phyloP scores from a whole-genome alignment of 2,113 vertebrate genomes.

The human (Homo sapiens) region DNA sequence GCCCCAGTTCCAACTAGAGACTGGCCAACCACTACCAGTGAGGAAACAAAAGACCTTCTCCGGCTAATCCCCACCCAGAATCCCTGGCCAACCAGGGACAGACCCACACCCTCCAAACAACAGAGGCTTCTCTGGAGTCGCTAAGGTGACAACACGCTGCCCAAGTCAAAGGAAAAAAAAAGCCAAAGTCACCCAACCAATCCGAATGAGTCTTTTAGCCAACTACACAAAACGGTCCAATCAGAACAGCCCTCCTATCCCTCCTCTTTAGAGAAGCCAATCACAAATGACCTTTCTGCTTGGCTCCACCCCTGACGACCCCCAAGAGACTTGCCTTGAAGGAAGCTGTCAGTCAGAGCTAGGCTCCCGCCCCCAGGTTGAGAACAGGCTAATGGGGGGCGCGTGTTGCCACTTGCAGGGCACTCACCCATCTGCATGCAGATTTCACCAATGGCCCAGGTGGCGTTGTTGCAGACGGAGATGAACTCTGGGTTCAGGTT shows the following conservation, averaged over 20 bases:
- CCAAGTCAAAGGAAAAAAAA: not conserved
- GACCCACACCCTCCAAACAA: not conserved
- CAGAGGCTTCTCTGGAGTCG: not conserved
- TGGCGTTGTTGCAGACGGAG: constrained; percentile 97
- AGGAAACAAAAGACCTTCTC: not conserved
- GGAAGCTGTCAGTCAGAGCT: too few species aligned
- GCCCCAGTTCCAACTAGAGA: not conserved
- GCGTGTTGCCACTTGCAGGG: not conserved
- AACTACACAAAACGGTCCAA: not conserved
- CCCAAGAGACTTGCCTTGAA: not conserved
- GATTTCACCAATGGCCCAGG: constrained; percentile 98
- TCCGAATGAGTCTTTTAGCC: not conserved
- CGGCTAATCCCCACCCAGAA: not conserved
- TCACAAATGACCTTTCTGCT: not conserved
- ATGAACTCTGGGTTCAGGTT: constrained; percentile 98
- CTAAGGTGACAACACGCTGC: not conserved
- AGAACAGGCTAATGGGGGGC: not conserved
- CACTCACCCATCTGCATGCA: constrained; percentile 98
- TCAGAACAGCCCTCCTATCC: not conserved
- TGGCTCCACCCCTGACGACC: not conserved
- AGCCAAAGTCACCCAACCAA: not conserved
- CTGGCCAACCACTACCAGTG: too few species aligned
- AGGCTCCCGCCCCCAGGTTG: not conserved
- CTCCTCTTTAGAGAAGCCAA: not conserved
- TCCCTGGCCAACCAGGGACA: not conserved